Evolutionary conservation across 2,888 invertebrate genomes (phyloP), one percentile per base, ranked within the genome.

Genomic region (Amblyteles armatorius): DNA sequence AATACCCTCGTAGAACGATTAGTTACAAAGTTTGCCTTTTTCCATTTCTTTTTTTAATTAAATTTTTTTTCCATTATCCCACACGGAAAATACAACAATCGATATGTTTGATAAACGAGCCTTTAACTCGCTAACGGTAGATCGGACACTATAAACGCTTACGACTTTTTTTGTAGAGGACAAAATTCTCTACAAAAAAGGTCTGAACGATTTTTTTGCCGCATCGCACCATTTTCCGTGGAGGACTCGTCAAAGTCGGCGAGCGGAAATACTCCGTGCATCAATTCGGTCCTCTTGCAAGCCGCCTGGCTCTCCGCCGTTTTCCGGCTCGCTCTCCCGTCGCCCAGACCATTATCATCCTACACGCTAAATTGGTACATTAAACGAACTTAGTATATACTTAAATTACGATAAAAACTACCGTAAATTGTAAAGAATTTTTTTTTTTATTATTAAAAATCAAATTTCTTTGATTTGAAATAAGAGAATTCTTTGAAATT

Each of bases 331-430:
- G 60, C 13, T 26, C 33, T 13, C 26, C 16, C 60, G 13, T 29
- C 29, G 29, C 13, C 16, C 29, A 16, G 60, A 11, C 5, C 11
- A 60, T 26, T 22, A 4, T 26, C 33, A 26, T 11, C 29, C 60
- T 19, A 57, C 16, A 22, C 22, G 19, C 60, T 60, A 33, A 26
- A 60, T 60, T 2, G 29, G n/a, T 67, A 11, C 40, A 40, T 67
- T 9, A 40, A 26, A 40, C 48, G 29, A 26, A 74, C 48, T 74
- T 76, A 76, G 11, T 19, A 22, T 6, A 22, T 65, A 76, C 7
- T 33, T 76, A 50, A 29, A 50, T 33, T 4, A 22, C 13, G 19
- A 73, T 36, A 48, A 16, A 60, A 16, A 13, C 60, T 60, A 29
- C 13, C 11, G 13, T 44, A 3, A 44, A 13, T 44, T 13, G 3